These are phyloP conservation scores for Corythucha ciliata DNA, from an alignment of 2,888 invertebrate species.

Conservation along the genomic window DNA sequence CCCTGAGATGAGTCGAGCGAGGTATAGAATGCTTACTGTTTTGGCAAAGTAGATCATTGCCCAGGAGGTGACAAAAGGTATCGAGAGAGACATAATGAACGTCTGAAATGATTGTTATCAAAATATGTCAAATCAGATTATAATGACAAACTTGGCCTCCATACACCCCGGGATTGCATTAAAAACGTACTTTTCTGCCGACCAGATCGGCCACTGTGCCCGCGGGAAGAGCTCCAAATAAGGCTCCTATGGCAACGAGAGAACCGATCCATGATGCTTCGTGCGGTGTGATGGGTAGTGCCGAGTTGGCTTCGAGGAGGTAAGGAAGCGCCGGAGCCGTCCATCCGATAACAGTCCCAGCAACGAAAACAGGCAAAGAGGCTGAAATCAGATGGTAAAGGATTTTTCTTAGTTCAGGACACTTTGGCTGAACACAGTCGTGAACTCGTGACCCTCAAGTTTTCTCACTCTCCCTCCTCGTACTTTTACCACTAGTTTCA, in stretches of 20 bases:
- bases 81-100: slow-evolving; percentile 50
- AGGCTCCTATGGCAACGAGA: slow-evolving; percentile 65
- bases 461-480: no score
- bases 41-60: slow-evolving; percentile 58
- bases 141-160: not conserved
- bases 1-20: slow-evolving; percentile 68
- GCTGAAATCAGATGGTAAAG: no score
- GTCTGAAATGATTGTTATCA: no score
- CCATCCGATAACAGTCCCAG: slow-evolving; percentile 71
- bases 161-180: not conserved
- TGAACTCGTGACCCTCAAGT: no score
- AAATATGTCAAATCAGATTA: no score
- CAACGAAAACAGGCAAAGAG: slow-evolving; percentile 61
- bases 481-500: no score
- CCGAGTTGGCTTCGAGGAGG: slow-evolving; percentile 39
- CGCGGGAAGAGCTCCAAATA: slow-evolving; percentile 62
- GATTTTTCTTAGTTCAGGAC: no score
- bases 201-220: slow-evolving; percentile 57
- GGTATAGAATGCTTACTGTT: slow-evolving; percentile 52
- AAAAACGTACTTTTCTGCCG: slow-evolving; percentile 57
- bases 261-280: slow-evolving; percentile 61
- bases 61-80: slow-evolving; percentile 62
- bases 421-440: no score
- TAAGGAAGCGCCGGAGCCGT: slow-evolving; percentile 68
- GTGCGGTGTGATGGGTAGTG: slow-evolving; percentile 39